These are phyloP conservation scores for Sipha maydis DNA, from an alignment of 2,888 invertebrate species.

Conservation along the genomic window DNA sequence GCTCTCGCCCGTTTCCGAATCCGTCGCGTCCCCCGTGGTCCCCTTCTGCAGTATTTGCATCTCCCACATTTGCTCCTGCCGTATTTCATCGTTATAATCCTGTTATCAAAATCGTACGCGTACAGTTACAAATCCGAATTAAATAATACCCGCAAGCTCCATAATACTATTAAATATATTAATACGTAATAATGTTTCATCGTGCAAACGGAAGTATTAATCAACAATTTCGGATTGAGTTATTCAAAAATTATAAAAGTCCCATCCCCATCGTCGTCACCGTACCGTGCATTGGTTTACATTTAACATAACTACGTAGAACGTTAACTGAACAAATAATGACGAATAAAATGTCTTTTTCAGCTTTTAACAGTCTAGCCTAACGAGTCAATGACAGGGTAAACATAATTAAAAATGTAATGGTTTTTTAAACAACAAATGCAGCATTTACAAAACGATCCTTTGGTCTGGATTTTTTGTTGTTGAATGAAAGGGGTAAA, in stretches of 20 bases:
- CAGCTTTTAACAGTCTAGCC: slow-evolving; percentile 31
- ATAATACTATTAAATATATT: too few species aligned
- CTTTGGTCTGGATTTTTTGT: slow-evolving; percentile 20
- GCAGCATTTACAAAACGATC: slow-evolving; percentile 15
- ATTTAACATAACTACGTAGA: slow-evolving; percentile 3
- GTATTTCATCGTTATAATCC: slow-evolving; percentile 92
- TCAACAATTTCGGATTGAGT: slow-evolving; percentile 25
- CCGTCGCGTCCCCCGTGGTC: slow-evolving; percentile 64
- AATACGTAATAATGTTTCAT: not conserved
- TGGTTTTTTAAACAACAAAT: slow-evolving; percentile 44
- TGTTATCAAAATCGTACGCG: slow-evolving; percentile 68
- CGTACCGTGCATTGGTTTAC: not conserved
- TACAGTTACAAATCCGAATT: slow-evolving; percentile 37
- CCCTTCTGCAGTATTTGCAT: slow-evolving; percentile 79
- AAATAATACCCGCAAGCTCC: slow-evolving; percentile 19
- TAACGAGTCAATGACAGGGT: slow-evolving; percentile 31
- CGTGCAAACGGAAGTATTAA: slow-evolving; percentile 16
- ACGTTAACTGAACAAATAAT: slow-evolving; percentile 26
- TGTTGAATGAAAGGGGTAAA: slow-evolving; percentile 12
- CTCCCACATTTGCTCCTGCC: slow-evolving; percentile 92
- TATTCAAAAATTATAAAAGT: slow-evolving; percentile 1
- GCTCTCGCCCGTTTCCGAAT: slow-evolving; percentile 62
- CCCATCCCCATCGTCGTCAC: not conserved
- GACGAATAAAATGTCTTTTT: slow-evolving; percentile 35
- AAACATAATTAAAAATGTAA: slow-evolving; percentile 54